These are phyloP conservation scores for Stylophora pistillata DNA, from an alignment of 64 coral and sea anemone species.

Conservation along the genomic window DNA sequence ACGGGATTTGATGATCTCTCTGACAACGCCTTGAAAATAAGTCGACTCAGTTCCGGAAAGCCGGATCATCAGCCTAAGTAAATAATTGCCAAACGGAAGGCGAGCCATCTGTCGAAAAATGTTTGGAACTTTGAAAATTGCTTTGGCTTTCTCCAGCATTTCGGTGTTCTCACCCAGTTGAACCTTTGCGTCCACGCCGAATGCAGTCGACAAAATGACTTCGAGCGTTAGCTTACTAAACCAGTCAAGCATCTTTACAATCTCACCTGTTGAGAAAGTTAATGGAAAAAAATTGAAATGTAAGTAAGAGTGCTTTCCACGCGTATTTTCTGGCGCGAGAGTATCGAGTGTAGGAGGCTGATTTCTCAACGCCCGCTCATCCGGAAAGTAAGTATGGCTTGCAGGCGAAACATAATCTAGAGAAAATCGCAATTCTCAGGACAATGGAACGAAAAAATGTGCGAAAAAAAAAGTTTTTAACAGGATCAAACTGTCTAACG, in stretches of 20 bases:
- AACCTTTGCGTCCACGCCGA: constrained; percentile 62
- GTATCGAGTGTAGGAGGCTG: too few relatives aligned
- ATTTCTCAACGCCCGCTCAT: too few relatives aligned
- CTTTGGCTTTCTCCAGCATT: not conserved
- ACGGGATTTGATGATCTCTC: constrained; percentile 10
- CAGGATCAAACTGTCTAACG: too few relatives aligned
- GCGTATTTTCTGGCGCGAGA: too few relatives aligned
- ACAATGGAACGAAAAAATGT: too few relatives aligned
- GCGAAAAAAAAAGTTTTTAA: too few relatives aligned
- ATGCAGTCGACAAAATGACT: constrained; percentile 65
- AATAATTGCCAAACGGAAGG: not conserved
- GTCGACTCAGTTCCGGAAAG: not conserved
- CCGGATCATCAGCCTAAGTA: not conserved
- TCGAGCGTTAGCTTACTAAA: constrained; percentile 63
- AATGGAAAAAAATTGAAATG: not conserved
- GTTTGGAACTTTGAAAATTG: not conserved
- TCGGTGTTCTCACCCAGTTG: constrained; percentile 26
- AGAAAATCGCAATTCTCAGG: too few relatives aligned
- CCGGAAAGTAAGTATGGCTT: too few relatives aligned
- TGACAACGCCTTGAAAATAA: constrained; percentile 8
- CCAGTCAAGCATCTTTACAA: constrained; percentile 54
- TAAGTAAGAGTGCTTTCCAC: too few relatives aligned
- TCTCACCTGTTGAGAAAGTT: constrained; percentile 46
- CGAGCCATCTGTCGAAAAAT: not conserved
- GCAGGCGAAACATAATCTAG: too few relatives aligned